Evolutionary conservation across 2,888 invertebrate genomes (phyloP).

Genomic region (Ischnura elegans): DNA sequence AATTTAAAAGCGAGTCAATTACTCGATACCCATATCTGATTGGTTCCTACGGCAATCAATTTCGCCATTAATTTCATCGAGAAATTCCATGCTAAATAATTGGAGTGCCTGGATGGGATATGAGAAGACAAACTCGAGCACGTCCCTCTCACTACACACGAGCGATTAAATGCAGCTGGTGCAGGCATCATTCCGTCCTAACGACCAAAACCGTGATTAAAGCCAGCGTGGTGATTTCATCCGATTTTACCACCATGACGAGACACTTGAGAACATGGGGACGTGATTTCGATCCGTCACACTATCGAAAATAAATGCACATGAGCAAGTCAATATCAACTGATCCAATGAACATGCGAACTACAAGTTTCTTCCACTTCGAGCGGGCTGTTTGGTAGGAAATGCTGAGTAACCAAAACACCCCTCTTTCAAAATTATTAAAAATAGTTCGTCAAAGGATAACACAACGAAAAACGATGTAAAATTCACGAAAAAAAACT

Average conservation of each 20-base stretch:
- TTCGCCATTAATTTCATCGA: not conserved
- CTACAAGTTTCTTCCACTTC: not conserved
- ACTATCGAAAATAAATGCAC: not conserved
- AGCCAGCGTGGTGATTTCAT: not conserved
- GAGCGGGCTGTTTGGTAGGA: no score
- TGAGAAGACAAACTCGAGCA: not conserved
- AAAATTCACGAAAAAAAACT: no score
- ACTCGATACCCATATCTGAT: no score
- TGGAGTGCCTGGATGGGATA: not conserved
- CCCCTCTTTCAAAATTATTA: no score
- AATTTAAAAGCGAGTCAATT: not conserved
- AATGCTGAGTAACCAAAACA: no score
- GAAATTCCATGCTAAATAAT: not conserved
- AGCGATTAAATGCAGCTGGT: not conserved
- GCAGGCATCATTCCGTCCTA: not conserved
- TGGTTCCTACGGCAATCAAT: not conserved
- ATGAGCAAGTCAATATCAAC: not conserved
- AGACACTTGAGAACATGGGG: not conserved
- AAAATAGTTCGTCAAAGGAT: no score
- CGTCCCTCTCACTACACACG: not conserved
- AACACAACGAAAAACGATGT: no score
- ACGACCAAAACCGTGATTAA: not conserved
- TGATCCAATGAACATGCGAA: not conserved
- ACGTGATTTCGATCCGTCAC: not conserved
- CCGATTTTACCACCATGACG: not conserved